Base-by-base conservation (phyloP, 2,797 vertebrate genomes). In the Eulemur mongoz region DNA sequence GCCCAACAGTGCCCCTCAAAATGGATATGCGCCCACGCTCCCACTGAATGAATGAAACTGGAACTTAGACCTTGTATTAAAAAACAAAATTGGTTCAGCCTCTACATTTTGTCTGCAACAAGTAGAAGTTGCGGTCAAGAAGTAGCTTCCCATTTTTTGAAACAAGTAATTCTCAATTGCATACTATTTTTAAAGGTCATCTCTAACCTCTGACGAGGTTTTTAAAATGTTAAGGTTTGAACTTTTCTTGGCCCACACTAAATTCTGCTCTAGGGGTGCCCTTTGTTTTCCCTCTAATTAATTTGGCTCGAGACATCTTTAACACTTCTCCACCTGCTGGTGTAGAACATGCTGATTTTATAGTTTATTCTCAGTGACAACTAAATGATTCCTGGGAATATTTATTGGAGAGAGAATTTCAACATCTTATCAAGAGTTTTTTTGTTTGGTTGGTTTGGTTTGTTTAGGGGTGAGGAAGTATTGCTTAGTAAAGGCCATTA, bases 41-140 rank as follows among this genome's bases (percentile, higher is more conserved):
- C 57, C 73, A 5, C 69, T 93, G 18, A n/a, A 89, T 93, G 32
- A 95, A 38, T 78, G 40, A 84, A 90, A 67, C 40, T 48, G 15
- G 30, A 92, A 1, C 84, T 95, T 94, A 92, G 7, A 83, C 75
- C n/a, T 82, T 63, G 7, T 78, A 52, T 86, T 40, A 27, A 17
- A 57, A 85, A 91, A n/a, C 32, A 63, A 75, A 54, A 89, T 32
- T 73, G n/a, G 18, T 85, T 59, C 14, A 65, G 20, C 43, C 57
- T 80, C 65, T 52, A 87, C 75, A 78, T 84, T 87, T 84, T 93
- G 48, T 35, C 80, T 69, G 38, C 4, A 54, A 69, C 76, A 94
- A 78, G 89, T 61, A 82, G 69, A 92, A 92, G 75, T 79, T 89
- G 22, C 86, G n/a, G 38, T 32, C 69, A 63, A 92, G 22, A 95